Base-by-base conservation (phyloP, 2,888 invertebrate species). In the Chamaedrilus cognettii region DNA sequence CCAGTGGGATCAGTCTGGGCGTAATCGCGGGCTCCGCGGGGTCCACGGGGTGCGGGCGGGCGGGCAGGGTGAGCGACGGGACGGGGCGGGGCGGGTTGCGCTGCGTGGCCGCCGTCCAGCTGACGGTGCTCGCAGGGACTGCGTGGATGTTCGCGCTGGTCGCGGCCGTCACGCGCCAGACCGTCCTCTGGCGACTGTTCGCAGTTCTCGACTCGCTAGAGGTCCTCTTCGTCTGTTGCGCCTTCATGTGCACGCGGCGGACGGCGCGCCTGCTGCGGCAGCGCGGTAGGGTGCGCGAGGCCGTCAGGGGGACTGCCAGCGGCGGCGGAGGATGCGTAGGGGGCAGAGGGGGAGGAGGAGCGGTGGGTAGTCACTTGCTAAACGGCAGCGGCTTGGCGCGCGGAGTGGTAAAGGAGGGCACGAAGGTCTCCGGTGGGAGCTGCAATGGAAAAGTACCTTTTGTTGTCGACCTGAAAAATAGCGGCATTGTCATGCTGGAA, bases 111-210 rank as follows among this genome's bases (percentile, higher is more conserved):
- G 31, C 60, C 1, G 26, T 60, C 28, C 35, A 60, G 28, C 28
- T 60, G 28, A 34, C 60, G 2, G 23, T 42, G 1, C 26, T 60
- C 26, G 30, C 35, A 30, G 60, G 60, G 26, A 33, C 35, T 34
- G 30, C 60, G n/a, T 60, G 60, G 60, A 3, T 60, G 28, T 33
- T 60, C 1, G 60, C 60, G 26, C 15, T 60, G 33, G 34, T 60
- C 34, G 60, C 35, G 26, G 60, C 34, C 33, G 42, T 35, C 42
- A 60, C 33, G 2, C 2, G 26, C 1, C 28, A 35, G 30, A n/a
- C 60, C 2, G 33, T 35, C 34, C 42, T 60, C 26, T 60, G 60
- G 60, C 19, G 34, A 11, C 60, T 60, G n/a, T 60, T 60, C 28
- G 30, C 35, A 3, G 33, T 60, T 30, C 42, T 60, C 60, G 42